Conservation (phyloP, 2,797 vertebrate species). For the Limosa lapponica region DNA sequence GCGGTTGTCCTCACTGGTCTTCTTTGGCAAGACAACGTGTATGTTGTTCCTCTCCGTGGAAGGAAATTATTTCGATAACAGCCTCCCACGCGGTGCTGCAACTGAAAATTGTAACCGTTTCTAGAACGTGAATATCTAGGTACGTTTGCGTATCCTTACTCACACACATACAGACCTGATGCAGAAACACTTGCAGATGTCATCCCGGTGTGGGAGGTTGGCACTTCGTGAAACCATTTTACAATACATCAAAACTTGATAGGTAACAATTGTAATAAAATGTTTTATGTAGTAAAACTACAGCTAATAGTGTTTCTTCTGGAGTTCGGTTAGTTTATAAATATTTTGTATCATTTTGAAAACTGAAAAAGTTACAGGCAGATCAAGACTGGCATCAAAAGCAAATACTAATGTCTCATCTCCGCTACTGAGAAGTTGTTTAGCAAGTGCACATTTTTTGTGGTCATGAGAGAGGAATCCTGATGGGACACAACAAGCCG, state of each 20-base stretch:
- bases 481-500: background rate
- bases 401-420: background rate
- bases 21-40: background rate
- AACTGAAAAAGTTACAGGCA: background rate
- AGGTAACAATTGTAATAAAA: background rate
- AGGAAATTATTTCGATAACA: constrained; percentile 46
- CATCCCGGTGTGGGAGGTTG: background rate
- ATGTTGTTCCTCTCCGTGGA: background rate
- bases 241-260: background rate
- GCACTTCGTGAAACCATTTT: background rate
- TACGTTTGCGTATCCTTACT: background rate
- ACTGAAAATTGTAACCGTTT: constrained; percentile 17
- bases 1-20: background rate
- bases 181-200: background rate
- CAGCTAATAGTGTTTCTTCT: background rate
- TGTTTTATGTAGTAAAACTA: background rate
- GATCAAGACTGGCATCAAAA: background rate
- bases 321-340: background rate
- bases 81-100: constrained; percentile 54
- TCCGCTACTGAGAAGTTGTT: background rate
- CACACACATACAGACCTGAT: background rate
- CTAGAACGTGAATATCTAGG: constrained; percentile 29
- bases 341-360: background rate
- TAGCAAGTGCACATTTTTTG: background rate
- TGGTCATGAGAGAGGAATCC: background rate